A percentile compares a stretch with the other conserved stretches of the same genome.
These are phyloP conservation scores for Malacosoma neustria DNA, from an alignment of 2,888 invertebrate species.

Conservation along the genomic window DNA sequence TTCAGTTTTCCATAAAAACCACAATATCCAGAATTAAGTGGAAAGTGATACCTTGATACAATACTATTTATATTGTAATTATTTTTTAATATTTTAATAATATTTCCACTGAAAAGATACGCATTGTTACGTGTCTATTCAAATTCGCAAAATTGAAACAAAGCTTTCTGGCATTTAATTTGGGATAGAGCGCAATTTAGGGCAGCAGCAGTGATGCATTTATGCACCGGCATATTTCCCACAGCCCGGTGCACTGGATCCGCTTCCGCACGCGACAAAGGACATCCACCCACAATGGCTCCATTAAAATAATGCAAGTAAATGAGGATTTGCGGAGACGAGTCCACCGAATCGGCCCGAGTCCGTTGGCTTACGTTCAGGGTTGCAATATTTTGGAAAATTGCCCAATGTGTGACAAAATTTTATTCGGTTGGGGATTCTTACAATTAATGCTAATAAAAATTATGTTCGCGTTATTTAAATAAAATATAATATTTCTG, in stretches of 20 bases:
- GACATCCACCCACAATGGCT: conserved; percentile 70
- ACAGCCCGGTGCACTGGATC: conserved; percentile 48
- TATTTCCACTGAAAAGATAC: too few species aligned
- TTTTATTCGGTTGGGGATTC: too few species aligned
- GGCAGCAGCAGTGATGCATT: conserved; percentile 53
- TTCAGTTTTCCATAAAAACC: too few species aligned
- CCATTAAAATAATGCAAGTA: conserved; percentile 76
- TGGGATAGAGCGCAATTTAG: conserved; percentile 46
- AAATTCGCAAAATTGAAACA: conserved; percentile 44
- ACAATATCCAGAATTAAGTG: too few species aligned
- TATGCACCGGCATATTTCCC: conserved; percentile 64
- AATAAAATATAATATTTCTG: too few species aligned
- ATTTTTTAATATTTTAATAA: too few species aligned
- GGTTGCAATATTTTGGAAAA: too few species aligned
- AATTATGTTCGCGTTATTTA: too few species aligned
- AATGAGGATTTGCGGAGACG: conserved; percentile 71
- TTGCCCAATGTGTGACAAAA: too few species aligned
- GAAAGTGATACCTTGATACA: too few species aligned
- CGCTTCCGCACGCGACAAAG: conserved; percentile 62
- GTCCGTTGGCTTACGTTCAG: conserved; percentile 36
- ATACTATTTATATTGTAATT: too few species aligned
- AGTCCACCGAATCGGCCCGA: conserved; percentile 57
- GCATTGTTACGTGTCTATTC: conserved; percentile 25
- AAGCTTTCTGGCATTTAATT: conserved; percentile 46
- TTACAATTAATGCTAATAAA: too few species aligned